phyloP scores from a whole-genome alignment of 92 coral and sea anemone species.

The Zoanthus gigantus region DNA sequence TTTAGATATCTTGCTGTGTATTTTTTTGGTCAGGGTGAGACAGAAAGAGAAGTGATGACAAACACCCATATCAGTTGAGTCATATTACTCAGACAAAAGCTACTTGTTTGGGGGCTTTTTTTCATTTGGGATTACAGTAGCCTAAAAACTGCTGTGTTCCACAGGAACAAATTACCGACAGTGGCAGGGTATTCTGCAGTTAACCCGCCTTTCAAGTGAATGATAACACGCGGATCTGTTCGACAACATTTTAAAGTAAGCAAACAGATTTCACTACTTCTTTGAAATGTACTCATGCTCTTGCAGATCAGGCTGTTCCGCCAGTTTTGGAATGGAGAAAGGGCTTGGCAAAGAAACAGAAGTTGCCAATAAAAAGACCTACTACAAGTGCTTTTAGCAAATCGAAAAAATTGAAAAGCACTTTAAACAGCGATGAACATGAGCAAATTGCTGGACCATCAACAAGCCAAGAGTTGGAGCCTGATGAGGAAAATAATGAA shows the following conservation, averaged over 20 bases:
- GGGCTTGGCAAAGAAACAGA: slow-evolving; percentile 33
- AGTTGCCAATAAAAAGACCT: slow-evolving; percentile 27
- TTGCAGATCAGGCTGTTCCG: slow-evolving; percentile 39
- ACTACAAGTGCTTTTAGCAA: not conserved
- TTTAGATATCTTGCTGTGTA: too few relatives aligned
- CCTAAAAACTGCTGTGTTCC: slow-evolving; percentile 80
- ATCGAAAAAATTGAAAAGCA: too few relatives aligned
- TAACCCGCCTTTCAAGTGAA: slow-evolving; percentile 48
- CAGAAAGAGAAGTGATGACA: too few relatives aligned
- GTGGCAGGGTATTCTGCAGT: too few relatives aligned
- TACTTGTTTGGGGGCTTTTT: too few relatives aligned
- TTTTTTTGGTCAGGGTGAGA: too few relatives aligned
- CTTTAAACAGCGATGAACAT: not conserved
- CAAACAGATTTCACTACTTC: slow-evolving; percentile 36
- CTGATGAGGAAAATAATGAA: not conserved
- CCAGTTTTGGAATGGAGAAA: slow-evolving; percentile 57
- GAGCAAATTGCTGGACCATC: not conserved
- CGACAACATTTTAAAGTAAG: slow-evolving; percentile 64
- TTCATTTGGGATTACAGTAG: not conserved
- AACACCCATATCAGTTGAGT: too few relatives aligned
- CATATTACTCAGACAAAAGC: too few relatives aligned
- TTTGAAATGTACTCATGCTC: slow-evolving; percentile 23
- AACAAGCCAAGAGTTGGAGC: not conserved
- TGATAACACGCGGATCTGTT: slow-evolving; percentile 69
- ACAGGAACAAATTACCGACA: not conserved